Evolutionary conservation across 2,797 vertebrate genomes (phyloP).

Genomic region (Micrastur ruficollis): DNA sequence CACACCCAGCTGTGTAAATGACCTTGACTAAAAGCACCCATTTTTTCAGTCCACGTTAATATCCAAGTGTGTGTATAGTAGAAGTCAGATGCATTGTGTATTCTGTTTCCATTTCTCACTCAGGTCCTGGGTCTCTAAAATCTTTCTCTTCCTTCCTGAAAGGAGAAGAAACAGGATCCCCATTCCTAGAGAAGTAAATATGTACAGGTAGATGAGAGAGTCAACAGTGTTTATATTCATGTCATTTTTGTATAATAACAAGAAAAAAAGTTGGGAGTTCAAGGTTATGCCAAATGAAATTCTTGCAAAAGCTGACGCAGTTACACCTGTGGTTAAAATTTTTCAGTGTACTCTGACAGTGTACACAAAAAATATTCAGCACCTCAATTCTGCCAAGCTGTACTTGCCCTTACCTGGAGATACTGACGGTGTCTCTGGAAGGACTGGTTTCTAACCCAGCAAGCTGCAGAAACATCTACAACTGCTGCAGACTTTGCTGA

Average conservation of each 20-base stretch:
- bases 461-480: not conserved
- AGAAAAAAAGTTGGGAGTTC: not conserved
- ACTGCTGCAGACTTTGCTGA: not conserved
- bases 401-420: not conserved
- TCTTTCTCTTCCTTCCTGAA: not conserved
- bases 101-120: not conserved
- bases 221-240: not conserved
- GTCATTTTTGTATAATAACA: not conserved
- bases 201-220: not conserved
- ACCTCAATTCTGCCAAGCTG: not conserved
- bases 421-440: not conserved
- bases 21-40: not conserved
- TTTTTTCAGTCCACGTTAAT: not conserved
- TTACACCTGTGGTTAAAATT: not conserved
- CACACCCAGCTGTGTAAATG: not conserved
- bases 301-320: not conserved
- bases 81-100: not conserved
- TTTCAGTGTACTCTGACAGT: not conserved
- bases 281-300: not conserved
- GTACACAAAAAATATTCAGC: not conserved
- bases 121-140: not conserved
- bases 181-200: not conserved
- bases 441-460: not conserved
- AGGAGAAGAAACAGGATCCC: not conserved
- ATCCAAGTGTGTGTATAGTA: not conserved